Base-by-base conservation (phyloP, 2,888 invertebrate genomes). In the Ormyrus rosae region DNA sequence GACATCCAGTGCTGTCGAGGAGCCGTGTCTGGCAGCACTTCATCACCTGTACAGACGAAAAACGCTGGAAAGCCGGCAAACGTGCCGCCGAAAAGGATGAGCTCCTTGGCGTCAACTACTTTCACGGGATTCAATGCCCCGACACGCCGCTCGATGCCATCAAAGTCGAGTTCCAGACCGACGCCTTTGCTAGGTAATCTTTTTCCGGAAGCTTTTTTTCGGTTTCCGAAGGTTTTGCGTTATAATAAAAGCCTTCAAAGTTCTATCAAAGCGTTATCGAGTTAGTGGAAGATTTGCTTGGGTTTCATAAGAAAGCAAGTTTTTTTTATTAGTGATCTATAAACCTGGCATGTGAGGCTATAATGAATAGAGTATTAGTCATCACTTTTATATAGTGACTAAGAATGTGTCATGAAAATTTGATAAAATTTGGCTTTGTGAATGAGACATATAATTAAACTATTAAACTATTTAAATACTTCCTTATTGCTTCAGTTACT, bases 1-100 rank as follows among this genome's bases (percentile, higher is more conserved):
- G 97, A 78, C 99, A 99, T 92, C 99, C 99, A 3, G 97, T 99
- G 8, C 92, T 99, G 60, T 96, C 98, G 3, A 95, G 94, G 85
- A 95, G 95, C 87, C 96, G 97, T 84, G 99, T 99, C 0, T 99
- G 98, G 97, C 95, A 96, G 88, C 99, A 99, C 91, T 99, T 99
- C 91, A 94, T 99, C 70, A 97, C 97, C 2, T 99, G 99, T 89
- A 98, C 97, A 7, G 99, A 99, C 91, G 99, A 98, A 86, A 98
- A 98, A 91, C 94, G 96, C 85, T 99, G 99, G 99, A 99, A 99
- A 92, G 94, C 94, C 68, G 99, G 99, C 5, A 99, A 99, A 91
- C 92, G 99, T 83, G 95, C 95, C 91, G 99, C 99, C 0, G 99
- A 99, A 91, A 96, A 96, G 87, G 99, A 99, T 91, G 96, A 96